Evolutionary conservation across 2,888 invertebrate genomes (phyloP).

Genomic region (Papilio elwesi): DNA sequence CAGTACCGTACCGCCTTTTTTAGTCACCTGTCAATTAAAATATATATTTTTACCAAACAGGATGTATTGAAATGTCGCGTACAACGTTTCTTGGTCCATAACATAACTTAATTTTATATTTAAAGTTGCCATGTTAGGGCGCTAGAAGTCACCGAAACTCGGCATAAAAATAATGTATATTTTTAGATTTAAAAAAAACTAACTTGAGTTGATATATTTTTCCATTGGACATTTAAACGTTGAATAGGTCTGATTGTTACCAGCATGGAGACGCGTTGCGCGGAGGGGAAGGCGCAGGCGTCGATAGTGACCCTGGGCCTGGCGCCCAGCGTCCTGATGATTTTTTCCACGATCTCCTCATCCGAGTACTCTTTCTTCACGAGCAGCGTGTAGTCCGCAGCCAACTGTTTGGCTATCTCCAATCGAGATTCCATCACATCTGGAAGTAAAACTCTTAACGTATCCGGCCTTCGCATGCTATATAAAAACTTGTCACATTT

Average conservation of each 20-base stretch:
- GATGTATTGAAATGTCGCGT: neutral
- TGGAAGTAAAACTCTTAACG: conserved; percentile 51
- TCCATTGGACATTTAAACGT: no score
- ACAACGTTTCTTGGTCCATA: no score
- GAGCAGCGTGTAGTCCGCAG: conserved; percentile 88
- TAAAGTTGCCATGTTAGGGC: no score
- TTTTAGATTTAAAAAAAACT: no score
- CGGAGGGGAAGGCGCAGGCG: conserved; percentile 92
- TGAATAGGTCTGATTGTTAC: conserved; percentile 77
- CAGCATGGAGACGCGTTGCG: conserved; percentile 89
- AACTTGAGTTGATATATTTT: no score
- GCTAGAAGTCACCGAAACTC: no score
- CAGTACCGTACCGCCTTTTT: conserved; percentile 91
- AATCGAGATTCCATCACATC: conserved; percentile 88
- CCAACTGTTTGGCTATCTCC: conserved; percentile 88
- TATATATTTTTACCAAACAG: neutral
- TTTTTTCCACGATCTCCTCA: conserved; percentile 81
- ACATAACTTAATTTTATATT: no score
- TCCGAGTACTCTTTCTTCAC: conserved; percentile 81
- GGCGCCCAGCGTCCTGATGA: conserved; percentile 84
- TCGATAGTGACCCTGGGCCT: conserved; percentile 91
- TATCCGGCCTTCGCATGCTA: no score
- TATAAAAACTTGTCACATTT: no score
- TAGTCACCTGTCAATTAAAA: conserved; percentile 87
- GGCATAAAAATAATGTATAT: no score